Evolutionary conservation across 2,888 invertebrate species (phyloP).

Genomic region (Diloba caeruleocephala): DNA sequence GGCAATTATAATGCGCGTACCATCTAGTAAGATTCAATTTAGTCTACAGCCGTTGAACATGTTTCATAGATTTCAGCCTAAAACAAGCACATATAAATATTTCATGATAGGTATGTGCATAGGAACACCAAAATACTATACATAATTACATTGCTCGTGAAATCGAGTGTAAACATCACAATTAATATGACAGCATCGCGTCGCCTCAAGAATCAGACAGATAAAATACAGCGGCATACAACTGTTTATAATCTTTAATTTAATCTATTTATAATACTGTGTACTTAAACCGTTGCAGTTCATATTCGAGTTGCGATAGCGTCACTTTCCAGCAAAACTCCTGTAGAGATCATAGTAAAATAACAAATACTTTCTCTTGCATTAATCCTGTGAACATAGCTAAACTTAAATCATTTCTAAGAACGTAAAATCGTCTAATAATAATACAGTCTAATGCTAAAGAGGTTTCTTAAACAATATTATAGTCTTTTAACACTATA

Average conservation of each 20-base stretch:
- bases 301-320: constrained; percentile 62
- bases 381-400: constrained; percentile 38
- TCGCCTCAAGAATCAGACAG: constrained; percentile 10
- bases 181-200: background rate
- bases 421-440: constrained; percentile 44
- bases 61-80: constrained; percentile 16
- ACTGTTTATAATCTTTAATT: constrained; percentile 35
- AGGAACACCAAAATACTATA: constrained; percentile 1
- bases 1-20: no score
- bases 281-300: constrained; percentile 64
- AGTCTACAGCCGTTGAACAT: constrained; percentile 5
- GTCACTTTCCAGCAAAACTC: constrained; percentile 46
- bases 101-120: background rate
- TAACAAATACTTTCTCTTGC: constrained; percentile 60
- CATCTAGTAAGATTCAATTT: no score
- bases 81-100: constrained; percentile 1
- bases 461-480: constrained; percentile 38
- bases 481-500: constrained; percentile 44
- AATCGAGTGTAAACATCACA: background rate
- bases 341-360: constrained; percentile 61
- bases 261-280: constrained; percentile 67
- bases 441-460: constrained; percentile 50
- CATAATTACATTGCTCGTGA: background rate
- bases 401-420: constrained; percentile 44
- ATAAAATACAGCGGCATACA: constrained; percentile 16